Percentiles rank a stretch among this genome's conserved stretches.
These are phyloP conservation scores for Cheilosia vernalis DNA, from an alignment of 2,888 invertebrate species.

Conservation along the genomic window DNA sequence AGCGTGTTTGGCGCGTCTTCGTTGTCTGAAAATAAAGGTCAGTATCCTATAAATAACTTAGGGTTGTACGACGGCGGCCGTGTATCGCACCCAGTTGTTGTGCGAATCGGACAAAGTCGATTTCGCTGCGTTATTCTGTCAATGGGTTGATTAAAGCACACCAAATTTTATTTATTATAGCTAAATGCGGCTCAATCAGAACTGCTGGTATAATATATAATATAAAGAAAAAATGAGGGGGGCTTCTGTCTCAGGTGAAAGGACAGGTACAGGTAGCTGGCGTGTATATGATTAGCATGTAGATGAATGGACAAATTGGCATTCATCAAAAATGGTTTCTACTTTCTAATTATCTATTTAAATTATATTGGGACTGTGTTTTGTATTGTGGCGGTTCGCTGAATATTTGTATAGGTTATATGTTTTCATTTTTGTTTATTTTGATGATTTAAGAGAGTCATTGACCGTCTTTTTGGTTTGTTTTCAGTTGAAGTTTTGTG, in stretches of 20 bases:
- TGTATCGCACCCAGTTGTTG: slow-evolving; percentile 1
- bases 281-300: background rate
- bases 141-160: slow-evolving; percentile 62
- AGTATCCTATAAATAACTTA: slow-evolving; percentile 73
- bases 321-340: background rate
- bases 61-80: slow-evolving; percentile 21
- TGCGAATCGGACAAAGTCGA: slow-evolving; percentile 42
- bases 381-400: background rate
- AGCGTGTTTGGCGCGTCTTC: slow-evolving; percentile 25
- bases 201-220: too few species aligned
- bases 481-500: too few species aligned
- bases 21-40: slow-evolving; percentile 68
- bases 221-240: background rate
- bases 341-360: background rate
- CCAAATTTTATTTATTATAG: slow-evolving; percentile 42
- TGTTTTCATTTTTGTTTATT: too few species aligned
- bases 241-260: background rate
- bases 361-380: background rate
- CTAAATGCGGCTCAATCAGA: slow-evolving; percentile 1
- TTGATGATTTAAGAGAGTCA: too few species aligned
- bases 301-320: background rate
- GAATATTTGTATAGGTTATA: background rate
- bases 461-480: too few species aligned
- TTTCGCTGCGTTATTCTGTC: slow-evolving; percentile 52
- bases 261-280: background rate